Evolutionary conservation across 1,140 invertebrate species (phyloP).

Genomic region (Lutraria rhynchaena): DNA sequence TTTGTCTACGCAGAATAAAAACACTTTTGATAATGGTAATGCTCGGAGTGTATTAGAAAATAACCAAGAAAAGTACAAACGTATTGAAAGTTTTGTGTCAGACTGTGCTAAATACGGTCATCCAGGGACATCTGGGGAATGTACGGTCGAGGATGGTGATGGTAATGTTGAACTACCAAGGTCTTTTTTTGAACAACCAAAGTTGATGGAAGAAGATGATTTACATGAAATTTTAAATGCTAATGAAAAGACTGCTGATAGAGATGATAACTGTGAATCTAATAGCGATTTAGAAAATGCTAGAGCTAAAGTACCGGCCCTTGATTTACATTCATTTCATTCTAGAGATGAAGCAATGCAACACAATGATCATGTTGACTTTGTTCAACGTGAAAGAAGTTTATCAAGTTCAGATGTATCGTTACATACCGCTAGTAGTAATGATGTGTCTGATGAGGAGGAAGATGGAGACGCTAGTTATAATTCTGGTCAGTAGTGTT

Average conservation of each 20-base stretch:
- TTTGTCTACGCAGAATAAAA: background rate
- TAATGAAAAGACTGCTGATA: background rate
- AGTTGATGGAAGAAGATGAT: background rate
- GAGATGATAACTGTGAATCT: background rate
- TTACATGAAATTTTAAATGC: conserved; percentile 11
- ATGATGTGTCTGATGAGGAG: conserved; percentile 53
- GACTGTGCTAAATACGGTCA: conserved; percentile 57
- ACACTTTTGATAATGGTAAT: background rate
- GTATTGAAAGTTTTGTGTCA: conserved; percentile 55
- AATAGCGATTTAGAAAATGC: conserved; percentile 16
- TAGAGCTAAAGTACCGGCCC: conserved; percentile 28
- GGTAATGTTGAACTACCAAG: conserved; percentile 23
- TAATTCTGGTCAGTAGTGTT: conserved; percentile 29
- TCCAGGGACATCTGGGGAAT: conserved; percentile 42
- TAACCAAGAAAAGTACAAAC: conserved; percentile 38
- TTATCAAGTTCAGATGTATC: conserved; percentile 55
- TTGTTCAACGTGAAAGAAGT: conserved; percentile 24
- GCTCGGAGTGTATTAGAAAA: background rate
- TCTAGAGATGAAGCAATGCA: background rate
- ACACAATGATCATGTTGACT: background rate
- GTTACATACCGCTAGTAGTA: conserved; percentile 50
- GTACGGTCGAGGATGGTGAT: conserved; percentile 28
- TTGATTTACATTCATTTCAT: conserved; percentile 47
- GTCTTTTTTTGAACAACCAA: conserved; percentile 1
- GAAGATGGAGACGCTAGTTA: conserved; percentile 52